A percentile compares a stretch with the other conserved stretches of the same genome.
These are phyloP conservation scores for Cepphus grylle DNA, from an alignment of 2,113 vertebrate species.

Conservation along the genomic window DNA sequence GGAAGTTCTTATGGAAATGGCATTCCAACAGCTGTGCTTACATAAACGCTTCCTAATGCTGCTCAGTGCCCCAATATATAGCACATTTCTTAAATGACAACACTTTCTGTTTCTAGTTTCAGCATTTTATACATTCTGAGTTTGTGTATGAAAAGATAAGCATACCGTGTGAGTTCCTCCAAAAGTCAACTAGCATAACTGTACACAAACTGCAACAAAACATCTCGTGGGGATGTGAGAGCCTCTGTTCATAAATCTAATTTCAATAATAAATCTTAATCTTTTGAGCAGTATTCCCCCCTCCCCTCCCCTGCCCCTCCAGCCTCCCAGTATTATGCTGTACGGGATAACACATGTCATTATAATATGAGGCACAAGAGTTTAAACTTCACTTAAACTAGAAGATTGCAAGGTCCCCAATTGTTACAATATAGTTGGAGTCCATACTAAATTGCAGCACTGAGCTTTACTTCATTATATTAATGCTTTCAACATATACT, in stretches of 20 bases:
- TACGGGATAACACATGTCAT: background rate
- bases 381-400: background rate
- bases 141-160: conserved; percentile 4
- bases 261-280: background rate
- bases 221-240: background rate
- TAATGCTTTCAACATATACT: background rate
- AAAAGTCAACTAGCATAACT: background rate
- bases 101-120: background rate
- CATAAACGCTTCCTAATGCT: background rate
- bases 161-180: background rate
- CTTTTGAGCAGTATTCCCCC: background rate
- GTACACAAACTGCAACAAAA: background rate
- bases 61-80: background rate
- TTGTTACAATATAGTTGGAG: background rate
- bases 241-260: background rate
- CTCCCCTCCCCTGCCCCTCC: background rate
- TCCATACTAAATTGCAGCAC: background rate
- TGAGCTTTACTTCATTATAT: background rate
- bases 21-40: conserved; percentile 6
- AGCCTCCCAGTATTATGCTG: background rate
- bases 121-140: background rate
- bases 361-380: background rate
- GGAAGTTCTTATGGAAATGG: conserved; percentile 21
- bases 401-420: background rate
- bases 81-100: background rate